Conservation (phyloP, 2,888 invertebrate genomes). For the Drosophila sordidula region DNA sequence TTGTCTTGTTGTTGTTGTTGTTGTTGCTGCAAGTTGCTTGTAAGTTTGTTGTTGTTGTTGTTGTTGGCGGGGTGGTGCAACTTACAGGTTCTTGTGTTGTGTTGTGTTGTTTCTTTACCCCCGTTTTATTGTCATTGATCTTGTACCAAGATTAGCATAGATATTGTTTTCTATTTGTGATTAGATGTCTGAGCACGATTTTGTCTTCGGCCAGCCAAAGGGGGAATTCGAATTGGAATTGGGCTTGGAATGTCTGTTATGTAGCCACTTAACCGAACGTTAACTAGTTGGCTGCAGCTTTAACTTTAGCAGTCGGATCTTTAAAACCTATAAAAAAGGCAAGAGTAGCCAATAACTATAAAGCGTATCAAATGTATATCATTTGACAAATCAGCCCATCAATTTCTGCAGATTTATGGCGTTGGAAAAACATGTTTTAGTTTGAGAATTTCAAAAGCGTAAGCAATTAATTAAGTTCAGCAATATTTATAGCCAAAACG, state of each 20-base stretch:
- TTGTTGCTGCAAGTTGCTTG: conserved; percentile 59
- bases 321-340: conserved; percentile 31
- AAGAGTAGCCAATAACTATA: conserved; percentile 31
- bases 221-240: conserved; percentile 36
- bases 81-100: conserved; percentile 73
- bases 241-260: conserved; percentile 50
- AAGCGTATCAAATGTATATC: conserved; percentile 53
- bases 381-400: conserved; percentile 48
- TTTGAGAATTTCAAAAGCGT: conserved; percentile 8
- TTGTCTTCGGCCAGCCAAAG: conserved; percentile 48
- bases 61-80: conserved; percentile 61
- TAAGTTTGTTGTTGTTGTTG: conserved; percentile 31
- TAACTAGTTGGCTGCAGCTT: conserved; percentile 29
- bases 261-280: conserved; percentile 14
- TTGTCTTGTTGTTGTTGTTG: conserved; percentile 58
- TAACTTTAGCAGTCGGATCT: conserved; percentile 8
- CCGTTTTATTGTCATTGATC: conserved; percentile 80
- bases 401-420: conserved; percentile 29
- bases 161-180: conserved; percentile 79
- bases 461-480: conserved; percentile 28
- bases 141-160: conserved; percentile 79
- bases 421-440: conserved; percentile 25
- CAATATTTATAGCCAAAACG: conserved; percentile 30
- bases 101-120: conserved; percentile 42
- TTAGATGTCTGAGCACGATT: conserved; percentile 78